Evolutionary conservation across 2,888 invertebrate genomes (phyloP), one percentile per base, ranked within the genome.

Genomic region (Hydroisotoma schaefferi): DNA sequence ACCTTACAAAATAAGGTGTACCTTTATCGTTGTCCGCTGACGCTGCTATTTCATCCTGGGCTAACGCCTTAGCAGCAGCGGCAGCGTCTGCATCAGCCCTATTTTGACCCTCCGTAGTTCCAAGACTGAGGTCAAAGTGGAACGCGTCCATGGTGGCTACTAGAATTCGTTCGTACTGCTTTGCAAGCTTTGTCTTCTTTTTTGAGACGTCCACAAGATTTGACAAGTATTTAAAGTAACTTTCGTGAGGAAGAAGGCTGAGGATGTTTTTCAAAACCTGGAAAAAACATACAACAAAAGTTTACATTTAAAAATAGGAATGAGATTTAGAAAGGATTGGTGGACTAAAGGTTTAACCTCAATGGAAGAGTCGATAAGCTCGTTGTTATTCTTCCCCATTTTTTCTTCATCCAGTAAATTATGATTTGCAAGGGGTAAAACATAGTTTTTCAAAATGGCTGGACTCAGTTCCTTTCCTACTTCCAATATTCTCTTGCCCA

Each of bases 121-220:
- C 65, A 3, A 61, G 49, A 1, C 55, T 60, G 20, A 68, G 47
- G 20, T 68, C 67, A 37, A 68, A 68, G 53, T 68, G 65, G 43
- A 64, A 68, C 26, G 67, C 62, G 23, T 68, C 67, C 61, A 68
- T 60, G 6, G 65, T 57, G 12, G 67, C 65, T 20, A 68, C 63
- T 18, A 68, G 54, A n/a, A 68, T 58, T 27, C 67, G 46, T 47
- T 68, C 67, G 49, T 61, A 68, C 38, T 65, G 67, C 23, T 68
- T 68, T 0, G 65, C 65, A 2, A 65, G 40, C 51, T 28, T 22
- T 1, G 63, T 60, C 10, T 65, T 62, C 22, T 62, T 63, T 53
- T 68, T 63, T 2, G 65, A 59, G 44, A 55, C 53, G 23, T 61
- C 62, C 10, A 68, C 44, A 5, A 68, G 38, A 33, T 60, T 59